These are phyloP conservation scores for Hydrochoerus hydrochaeris DNA, from an alignment of 2,113 vertebrate species.

Conservation along the genomic window DNA sequence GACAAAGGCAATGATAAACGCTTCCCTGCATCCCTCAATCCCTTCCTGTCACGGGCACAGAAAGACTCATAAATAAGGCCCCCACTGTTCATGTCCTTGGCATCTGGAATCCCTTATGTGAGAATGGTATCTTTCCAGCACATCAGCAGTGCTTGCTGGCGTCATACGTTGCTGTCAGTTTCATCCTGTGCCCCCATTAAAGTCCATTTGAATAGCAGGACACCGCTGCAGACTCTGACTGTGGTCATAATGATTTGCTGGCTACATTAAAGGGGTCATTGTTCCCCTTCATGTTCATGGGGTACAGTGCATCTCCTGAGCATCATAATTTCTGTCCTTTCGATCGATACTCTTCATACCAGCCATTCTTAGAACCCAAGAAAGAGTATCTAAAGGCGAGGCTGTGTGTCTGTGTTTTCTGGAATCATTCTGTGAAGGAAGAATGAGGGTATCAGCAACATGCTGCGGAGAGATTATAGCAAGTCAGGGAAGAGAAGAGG, in stretches of 20 bases:
- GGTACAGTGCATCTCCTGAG: not conserved
- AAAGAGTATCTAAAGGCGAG: not conserved
- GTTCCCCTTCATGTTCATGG: not conserved
- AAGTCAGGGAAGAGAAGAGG: not conserved
- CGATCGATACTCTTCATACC: not conserved
- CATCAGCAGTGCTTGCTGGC: not conserved
- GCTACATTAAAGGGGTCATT: not conserved
- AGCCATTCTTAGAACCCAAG: not conserved
- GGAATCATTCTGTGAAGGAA: slow-evolving; percentile 1
- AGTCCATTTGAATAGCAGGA: not conserved
- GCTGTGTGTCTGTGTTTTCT: not conserved
- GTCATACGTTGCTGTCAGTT: not conserved
- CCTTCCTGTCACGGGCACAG: not conserved
- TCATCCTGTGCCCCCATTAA: not conserved
- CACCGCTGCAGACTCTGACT: not conserved
- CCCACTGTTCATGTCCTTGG: not conserved
- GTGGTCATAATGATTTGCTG: not conserved
- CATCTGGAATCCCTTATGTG: not conserved
- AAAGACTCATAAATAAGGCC: not conserved
- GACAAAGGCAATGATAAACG: not conserved
- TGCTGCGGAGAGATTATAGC: not conserved
- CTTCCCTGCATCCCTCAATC: not conserved
- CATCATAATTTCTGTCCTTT: not conserved
- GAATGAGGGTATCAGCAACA: not conserved
- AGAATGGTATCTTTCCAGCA: not conserved